Conservation (phyloP, 2,888 invertebrate genomes). For the Drosophila meridionalis region DNA sequence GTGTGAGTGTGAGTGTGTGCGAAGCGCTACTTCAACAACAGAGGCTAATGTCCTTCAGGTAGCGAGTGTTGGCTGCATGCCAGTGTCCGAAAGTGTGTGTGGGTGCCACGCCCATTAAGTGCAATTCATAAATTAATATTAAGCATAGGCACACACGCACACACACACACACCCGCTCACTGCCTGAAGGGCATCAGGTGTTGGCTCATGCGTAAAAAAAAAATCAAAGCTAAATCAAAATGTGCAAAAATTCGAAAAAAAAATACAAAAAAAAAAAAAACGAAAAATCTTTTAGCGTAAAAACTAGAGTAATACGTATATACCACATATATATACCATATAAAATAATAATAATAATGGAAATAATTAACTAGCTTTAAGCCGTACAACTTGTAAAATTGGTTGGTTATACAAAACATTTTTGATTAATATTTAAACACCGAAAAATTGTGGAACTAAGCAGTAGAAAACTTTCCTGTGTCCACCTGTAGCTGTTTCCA, state of each 20-base stretch:
- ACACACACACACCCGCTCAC: slow-evolving; percentile 48
- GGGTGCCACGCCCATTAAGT: slow-evolving; percentile 57
- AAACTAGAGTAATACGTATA: slow-evolving; percentile 32
- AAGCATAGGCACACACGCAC: slow-evolving; percentile 39
- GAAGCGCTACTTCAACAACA: slow-evolving; percentile 47
- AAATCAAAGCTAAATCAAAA: slow-evolving; percentile 35
- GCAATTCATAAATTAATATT: slow-evolving; percentile 71
- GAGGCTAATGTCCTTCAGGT: slow-evolving; percentile 79
- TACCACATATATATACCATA: slow-evolving; percentile 28
- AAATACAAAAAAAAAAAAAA: slow-evolving; percentile 13
- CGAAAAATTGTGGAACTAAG: slow-evolving; percentile 32
- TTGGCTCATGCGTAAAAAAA: slow-evolving; percentile 77
- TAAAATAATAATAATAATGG: slow-evolving; percentile 40
- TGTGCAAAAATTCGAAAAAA: slow-evolving; percentile 31
- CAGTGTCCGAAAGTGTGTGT: slow-evolving; percentile 27
- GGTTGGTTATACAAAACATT: slow-evolving; percentile 59
- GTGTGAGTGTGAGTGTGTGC: slow-evolving; percentile 7
- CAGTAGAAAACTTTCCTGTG: slow-evolving; percentile 74
- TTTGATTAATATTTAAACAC: slow-evolving; percentile 52
- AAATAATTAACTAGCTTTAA: slow-evolving; percentile 51
- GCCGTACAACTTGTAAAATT: slow-evolving; percentile 68
- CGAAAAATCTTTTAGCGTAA: slow-evolving; percentile 29
- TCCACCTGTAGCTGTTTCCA: slow-evolving; percentile 38
- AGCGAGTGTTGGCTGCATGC: slow-evolving; percentile 38
- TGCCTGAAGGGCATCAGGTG: slow-evolving; percentile 84